Conservation (phyloP, 2,797 vertebrate species). For the Nyctibius grandis region DNA sequence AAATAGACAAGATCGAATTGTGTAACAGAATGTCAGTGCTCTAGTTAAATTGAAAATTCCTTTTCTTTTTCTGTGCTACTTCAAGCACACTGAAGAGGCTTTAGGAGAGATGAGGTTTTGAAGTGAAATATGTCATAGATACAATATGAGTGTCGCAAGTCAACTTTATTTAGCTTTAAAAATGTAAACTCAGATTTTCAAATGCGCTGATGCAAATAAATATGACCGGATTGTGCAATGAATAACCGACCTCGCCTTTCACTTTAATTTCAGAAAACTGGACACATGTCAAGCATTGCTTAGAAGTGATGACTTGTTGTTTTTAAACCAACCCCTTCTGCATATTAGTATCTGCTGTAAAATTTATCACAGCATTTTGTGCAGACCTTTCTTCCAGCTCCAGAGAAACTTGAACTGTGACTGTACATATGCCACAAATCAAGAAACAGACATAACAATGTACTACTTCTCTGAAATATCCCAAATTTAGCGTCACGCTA, state of each 20-base stretch:
- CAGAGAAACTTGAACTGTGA: constrained; percentile 1
- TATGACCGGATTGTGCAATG: not conserved
- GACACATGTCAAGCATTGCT: constrained; percentile 11
- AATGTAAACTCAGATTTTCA: constrained; percentile 72
- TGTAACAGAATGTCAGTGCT: constrained; percentile 82
- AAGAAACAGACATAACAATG: not conserved
- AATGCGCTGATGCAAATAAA: constrained; percentile 63
- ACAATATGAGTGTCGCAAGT: constrained; percentile 76
- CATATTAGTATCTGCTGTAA: not conserved
- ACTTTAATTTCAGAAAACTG: constrained; percentile 18
- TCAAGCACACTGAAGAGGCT: constrained; percentile 80
- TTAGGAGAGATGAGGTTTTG: constrained; percentile 81
- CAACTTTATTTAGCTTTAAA: constrained; percentile 77
- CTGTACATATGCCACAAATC: not conserved
- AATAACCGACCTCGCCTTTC: not conserved
- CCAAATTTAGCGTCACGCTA: not conserved
- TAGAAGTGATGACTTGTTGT: not conserved
- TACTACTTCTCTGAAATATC: not conserved
- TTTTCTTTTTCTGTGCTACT: constrained; percentile 80
- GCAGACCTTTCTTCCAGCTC: not conserved
- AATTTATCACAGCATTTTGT: not conserved
- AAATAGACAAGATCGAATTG: constrained; percentile 82
- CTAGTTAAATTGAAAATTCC: constrained; percentile 84
- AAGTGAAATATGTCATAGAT: constrained; percentile 85
- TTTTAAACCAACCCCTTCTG: not conserved